Percentiles rank a stretch among this genome's conserved stretches.
Conservation (phyloP, 2,888 invertebrate species). For the Glaucopsyche alexis region DNA sequence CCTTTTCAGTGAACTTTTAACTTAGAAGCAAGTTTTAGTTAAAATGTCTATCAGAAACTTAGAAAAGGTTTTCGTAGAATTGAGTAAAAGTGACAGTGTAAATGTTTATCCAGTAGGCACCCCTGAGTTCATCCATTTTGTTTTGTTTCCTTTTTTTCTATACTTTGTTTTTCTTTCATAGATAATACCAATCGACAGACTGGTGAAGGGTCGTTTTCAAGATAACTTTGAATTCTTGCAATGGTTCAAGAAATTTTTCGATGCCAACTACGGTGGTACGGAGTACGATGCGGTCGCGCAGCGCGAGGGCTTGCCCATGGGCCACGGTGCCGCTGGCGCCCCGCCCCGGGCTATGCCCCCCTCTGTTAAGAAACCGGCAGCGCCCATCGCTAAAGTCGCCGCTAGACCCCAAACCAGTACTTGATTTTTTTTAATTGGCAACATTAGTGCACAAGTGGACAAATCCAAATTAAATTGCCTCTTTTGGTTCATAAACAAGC, state of each 20-base stretch:
- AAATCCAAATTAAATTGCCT: slow-evolving; percentile 1
- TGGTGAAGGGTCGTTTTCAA: slow-evolving; percentile 99
- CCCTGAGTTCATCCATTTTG: slow-evolving; percentile 49
- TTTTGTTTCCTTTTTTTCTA: slow-evolving; percentile 60
- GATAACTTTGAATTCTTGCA: slow-evolving; percentile 99
- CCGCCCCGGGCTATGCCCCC: slow-evolving; percentile 73
- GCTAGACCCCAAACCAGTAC: slow-evolving; percentile 83
- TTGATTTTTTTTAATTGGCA: slow-evolving; percentile 56
- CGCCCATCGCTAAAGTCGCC: slow-evolving; percentile 79
- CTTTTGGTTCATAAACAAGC: neutral
- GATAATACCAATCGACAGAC: slow-evolving; percentile 95
- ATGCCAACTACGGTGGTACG: slow-evolving; percentile 97
- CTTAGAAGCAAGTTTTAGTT: neutral
- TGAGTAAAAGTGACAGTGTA: slow-evolving; percentile 14
- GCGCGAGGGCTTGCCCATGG: slow-evolving; percentile 92
- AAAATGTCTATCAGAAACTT: neutral
- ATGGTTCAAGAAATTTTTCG: slow-evolving; percentile 99
- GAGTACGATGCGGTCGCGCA: slow-evolving; percentile 95
- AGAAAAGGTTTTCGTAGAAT: neutral
- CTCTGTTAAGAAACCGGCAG: slow-evolving; percentile 65
- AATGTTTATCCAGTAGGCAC: slow-evolving; percentile 23
- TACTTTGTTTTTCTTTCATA: slow-evolving; percentile 78
- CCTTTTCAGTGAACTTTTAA: neutral
- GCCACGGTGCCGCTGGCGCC: slow-evolving; percentile 84
- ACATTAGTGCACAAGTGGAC: neutral